Evolutionary conservation across 92 coral and sea anemone species (phyloP), one percentile per base, ranked within the genome.

Genomic region (Paragorgia papillata): DNA sequence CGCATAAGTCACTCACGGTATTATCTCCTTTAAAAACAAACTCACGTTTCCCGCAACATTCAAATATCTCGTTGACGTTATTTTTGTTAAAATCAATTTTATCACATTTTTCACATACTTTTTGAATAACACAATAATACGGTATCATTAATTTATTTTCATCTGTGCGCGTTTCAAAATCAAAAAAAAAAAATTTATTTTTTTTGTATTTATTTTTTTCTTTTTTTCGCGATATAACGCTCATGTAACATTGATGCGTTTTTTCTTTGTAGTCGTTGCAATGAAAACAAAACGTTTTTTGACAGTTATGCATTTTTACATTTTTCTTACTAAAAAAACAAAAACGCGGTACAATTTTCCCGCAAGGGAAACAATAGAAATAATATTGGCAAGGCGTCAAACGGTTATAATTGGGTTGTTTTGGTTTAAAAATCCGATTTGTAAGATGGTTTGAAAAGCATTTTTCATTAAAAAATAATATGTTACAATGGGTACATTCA

Each of bases 111-210:
- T 3, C 26, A 28, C 64, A 44, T 18, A 32, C 59, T 53, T 30
- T 53, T 44, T 54, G 25, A n/a, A 73, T 65, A 15, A 69, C 39
- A 55, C 60, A 69, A 49, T 69, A 69, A 48, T 26, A 69, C 0
- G 76, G 76, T 19, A 49, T 22, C 44, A 73, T 22, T 18, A 44
- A 53, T 9, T 58, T 58, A 17, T 51, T 31, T 49, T 50, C 79
- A 53, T 73, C 19, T n/a, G n/a, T n/a, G n/a, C n/a, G n/a, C 43
- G 79, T 73, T 60, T 73, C 79, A 48, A 70, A 70, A 56, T 70
- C 77, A 48, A 46, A 70, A 56, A 48, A 70, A 56, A 46, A 70
- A 33, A 48, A 70, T n/a, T n/a, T n/a, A 56, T 7, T 70, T 14
- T 34, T 21, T 19, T 26, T 19, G 48, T n/a, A 2, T 10, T 21